Percentiles rank a stretch among this genome's conserved stretches.
phyloP scores from a whole-genome alignment of 1,140 invertebrate genomes.

The Hestina assimilis region DNA sequence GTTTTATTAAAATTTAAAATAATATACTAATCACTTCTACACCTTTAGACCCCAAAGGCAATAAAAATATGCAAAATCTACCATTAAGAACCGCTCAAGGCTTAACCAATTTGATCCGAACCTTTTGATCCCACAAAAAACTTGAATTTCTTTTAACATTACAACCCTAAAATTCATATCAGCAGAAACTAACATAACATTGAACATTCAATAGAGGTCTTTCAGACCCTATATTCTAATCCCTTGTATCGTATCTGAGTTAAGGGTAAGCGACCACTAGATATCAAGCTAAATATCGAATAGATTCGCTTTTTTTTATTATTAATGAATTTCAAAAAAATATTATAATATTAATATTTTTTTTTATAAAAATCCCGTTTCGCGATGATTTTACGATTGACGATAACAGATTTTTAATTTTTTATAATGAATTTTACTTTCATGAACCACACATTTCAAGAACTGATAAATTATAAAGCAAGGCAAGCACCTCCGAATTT shows the following conservation, averaged over 20 bases:
- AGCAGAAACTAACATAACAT: background rate
- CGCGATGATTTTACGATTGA: too few species aligned
- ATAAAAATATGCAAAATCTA: background rate
- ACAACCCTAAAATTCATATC: slow-evolving; percentile 5
- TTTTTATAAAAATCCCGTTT: too few species aligned
- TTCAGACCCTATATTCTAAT: slow-evolving; percentile 9
- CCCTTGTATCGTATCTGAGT: background rate
- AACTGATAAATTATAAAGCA: too few species aligned
- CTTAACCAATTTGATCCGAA: background rate
- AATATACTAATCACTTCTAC: background rate
- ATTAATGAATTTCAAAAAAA: too few species aligned
- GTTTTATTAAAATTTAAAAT: too few species aligned
- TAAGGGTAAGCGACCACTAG: background rate
- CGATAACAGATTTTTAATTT: too few species aligned
- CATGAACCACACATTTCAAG: too few species aligned
- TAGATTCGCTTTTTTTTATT: background rate
- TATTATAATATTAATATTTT: too few species aligned
- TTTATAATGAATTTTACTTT: too few species aligned
- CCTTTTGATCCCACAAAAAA: background rate
- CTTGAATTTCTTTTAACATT: background rate
- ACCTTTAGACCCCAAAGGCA: background rate
- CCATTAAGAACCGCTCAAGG: background rate
- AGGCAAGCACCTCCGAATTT: too few species aligned
- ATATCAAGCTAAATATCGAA: too few species aligned
- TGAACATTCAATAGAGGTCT: slow-evolving; percentile 9